Percentiles rank a stretch among this genome's conserved stretches.
Evolutionary conservation across 92 coral and sea anemone species (phyloP).

Genomic region (Porites rus): DNA sequence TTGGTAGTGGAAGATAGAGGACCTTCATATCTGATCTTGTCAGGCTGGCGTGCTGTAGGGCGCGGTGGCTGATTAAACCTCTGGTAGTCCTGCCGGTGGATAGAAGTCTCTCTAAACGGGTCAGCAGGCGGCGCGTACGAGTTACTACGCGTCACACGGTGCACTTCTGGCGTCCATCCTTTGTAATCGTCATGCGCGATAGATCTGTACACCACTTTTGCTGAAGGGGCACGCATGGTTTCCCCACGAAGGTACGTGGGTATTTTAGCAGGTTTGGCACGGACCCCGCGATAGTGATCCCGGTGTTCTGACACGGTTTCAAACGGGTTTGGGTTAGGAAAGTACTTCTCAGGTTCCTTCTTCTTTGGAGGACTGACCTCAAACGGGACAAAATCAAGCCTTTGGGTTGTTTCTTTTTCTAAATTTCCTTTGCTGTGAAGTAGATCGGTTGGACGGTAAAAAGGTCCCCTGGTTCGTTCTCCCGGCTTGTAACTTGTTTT

Average conservation of each 20-base stretch:
- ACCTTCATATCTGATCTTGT: slow-evolving; percentile 80
- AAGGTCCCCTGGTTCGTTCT: slow-evolving; percentile 91
- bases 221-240: slow-evolving; percentile 95
- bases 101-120: slow-evolving; percentile 88
- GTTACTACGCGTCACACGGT: slow-evolving; percentile 67
- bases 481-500: slow-evolving; percentile 65
- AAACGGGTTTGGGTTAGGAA: slow-evolving; percentile 93
- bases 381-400: slow-evolving; percentile 73
- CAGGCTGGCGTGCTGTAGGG: slow-evolving; percentile 95
- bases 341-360: slow-evolving; percentile 88
- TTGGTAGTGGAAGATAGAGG: slow-evolving; percentile 65
- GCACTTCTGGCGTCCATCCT: slow-evolving; percentile 78
- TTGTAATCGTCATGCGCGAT: slow-evolving; percentile 87
- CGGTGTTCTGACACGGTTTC: slow-evolving; percentile 89
- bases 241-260: slow-evolving; percentile 88
- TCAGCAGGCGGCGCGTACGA: slow-evolving; percentile 88
- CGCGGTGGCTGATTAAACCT: slow-evolving; percentile 94
- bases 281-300: slow-evolving; percentile 82
- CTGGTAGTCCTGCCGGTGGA: slow-evolving; percentile 89
- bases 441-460: slow-evolving; percentile 86
- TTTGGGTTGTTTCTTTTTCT: slow-evolving; percentile 82
- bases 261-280: slow-evolving; percentile 85
- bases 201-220: slow-evolving; percentile 85
- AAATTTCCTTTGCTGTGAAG: slow-evolving; percentile 76
- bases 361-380: slow-evolving; percentile 79